Conservation (phyloP, 1,140 invertebrate species). For the Acromyrmex heyeri region DNA sequence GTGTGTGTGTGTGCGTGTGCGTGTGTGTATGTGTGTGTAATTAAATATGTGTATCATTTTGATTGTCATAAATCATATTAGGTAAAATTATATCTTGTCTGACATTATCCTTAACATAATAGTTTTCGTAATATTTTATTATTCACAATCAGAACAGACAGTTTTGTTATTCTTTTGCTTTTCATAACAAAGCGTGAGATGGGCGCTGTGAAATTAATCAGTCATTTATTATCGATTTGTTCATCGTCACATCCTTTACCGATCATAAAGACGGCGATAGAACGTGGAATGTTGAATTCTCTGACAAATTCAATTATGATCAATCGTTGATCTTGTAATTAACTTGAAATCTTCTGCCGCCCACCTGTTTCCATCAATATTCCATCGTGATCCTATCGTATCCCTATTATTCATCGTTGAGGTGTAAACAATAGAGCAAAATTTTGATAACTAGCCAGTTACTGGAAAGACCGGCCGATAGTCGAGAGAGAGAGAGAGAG, state of each 20-base stretch:
- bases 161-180: conserved; percentile 18
- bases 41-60: no score
- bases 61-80: not conserved
- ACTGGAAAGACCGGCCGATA: not conserved
- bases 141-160: not conserved
- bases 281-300: not conserved
- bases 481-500: not conserved
- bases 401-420: conserved; percentile 69
- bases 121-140: not conserved
- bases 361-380: not conserved
- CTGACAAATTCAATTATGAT: conserved; percentile 34
- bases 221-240: conserved; percentile 24
- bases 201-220: conserved; percentile 25
- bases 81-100: no score
- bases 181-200: conserved; percentile 1
- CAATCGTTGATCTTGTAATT: conserved; percentile 20
- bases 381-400: conserved; percentile 5
- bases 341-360: conserved; percentile 10
- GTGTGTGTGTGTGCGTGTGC: no score
- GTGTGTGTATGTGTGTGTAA: no score
- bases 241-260: not conserved
- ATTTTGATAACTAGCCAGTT: conserved; percentile 74
- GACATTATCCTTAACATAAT: not conserved
- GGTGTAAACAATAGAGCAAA: conserved; percentile 73
- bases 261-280: not conserved